These are phyloP conservation scores for Scotopteryx bipunctaria DNA, from an alignment of 2,888 invertebrate genomes.

Conservation along the genomic window DNA sequence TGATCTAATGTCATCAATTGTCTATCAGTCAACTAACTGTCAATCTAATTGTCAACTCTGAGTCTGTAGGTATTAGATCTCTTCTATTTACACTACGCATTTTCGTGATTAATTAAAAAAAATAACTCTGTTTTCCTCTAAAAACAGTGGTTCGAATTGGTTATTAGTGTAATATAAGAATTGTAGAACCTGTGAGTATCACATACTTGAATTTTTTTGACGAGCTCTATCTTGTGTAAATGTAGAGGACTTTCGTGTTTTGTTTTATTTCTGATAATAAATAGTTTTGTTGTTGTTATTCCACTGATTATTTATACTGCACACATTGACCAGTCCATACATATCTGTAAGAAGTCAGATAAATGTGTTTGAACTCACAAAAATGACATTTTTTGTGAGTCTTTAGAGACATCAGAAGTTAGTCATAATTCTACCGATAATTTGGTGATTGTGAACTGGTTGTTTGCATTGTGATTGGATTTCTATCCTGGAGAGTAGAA, in stretches of 20 bases:
- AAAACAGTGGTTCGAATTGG: slow-evolving; percentile 1
- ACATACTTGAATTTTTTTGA: slow-evolving; percentile 7
- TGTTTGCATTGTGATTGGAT: slow-evolving; percentile 12
- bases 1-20: neutral
- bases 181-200: slow-evolving; percentile 27
- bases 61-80: neutral
- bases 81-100: slow-evolving; percentile 58
- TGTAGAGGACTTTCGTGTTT: slow-evolving; percentile 14
- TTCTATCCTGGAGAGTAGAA: too few species aligned
- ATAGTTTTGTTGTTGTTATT: slow-evolving; percentile 11
- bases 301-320: slow-evolving; percentile 17
- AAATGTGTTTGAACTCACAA: neutral
- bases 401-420: slow-evolving; percentile 60
- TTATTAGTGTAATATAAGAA: slow-evolving; percentile 3
- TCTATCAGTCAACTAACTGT: neutral
- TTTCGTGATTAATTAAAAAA: slow-evolving; percentile 40
- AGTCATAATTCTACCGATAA: slow-evolving; percentile 50
- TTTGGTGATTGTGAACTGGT: slow-evolving; percentile 26
- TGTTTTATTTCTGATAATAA: slow-evolving; percentile 22
- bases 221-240: neutral
- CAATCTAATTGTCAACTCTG: neutral
- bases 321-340: neutral
- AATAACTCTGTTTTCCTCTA: slow-evolving; percentile 26
- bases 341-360: neutral
- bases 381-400: slow-evolving; percentile 10